A percentile compares a stretch with the other conserved stretches of the same genome.
phyloP scores from a whole-genome alignment of 2,113 vertebrate genomes.

The Chloropsis cyanopogon region DNA sequence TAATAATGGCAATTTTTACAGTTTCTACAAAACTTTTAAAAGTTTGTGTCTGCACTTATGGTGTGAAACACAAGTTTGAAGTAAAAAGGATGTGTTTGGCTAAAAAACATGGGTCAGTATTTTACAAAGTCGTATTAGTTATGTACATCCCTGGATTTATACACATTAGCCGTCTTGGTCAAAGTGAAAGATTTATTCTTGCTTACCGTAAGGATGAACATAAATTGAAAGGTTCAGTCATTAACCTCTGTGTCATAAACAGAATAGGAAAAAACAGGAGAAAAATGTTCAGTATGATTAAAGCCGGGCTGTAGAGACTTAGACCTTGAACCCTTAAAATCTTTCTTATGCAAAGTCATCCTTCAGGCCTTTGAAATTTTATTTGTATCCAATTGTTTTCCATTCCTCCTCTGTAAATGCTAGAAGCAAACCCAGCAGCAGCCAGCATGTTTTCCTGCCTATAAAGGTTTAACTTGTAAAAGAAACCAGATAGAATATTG shows the following conservation, averaged over 20 bases:
- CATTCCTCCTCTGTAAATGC: not conserved
- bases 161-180: not conserved
- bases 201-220: not conserved
- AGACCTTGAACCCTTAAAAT: not conserved
- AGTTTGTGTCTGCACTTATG: rapidly evolving
- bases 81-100: not conserved
- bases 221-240: not conserved
- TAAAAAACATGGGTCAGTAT: not conserved
- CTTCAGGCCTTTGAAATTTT: not conserved
- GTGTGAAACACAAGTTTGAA: not conserved
- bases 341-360: not conserved
- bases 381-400: not conserved
- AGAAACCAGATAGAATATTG: not conserved
- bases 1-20: not conserved
- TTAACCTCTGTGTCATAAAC: not conserved
- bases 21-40: not conserved
- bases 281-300: not conserved
- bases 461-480: not conserved
- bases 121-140: not conserved
- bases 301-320: not conserved
- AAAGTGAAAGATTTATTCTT: not conserved
- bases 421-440: not conserved
- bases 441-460: not conserved
- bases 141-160: not conserved
- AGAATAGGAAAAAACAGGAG: not conserved